Base-by-base conservation (phyloP, 2,113 vertebrate genomes). In the Mirounga angustirostris region DNA sequence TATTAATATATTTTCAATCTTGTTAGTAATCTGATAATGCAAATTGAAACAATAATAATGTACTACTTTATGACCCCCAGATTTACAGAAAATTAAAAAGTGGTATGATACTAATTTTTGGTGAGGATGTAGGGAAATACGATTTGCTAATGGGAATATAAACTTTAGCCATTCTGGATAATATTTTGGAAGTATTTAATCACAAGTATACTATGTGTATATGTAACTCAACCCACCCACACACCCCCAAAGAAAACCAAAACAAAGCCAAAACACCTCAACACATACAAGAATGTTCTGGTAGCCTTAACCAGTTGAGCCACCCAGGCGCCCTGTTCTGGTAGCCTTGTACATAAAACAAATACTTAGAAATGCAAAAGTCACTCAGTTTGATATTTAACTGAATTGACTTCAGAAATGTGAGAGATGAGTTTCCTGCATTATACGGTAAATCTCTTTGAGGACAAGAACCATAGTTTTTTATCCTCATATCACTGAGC, bases 131-230 rank as follows among this genome's bases (percentile, higher is more conserved):
- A 50, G 61, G 30, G 30, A 96, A 74, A 50, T 21, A 52, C 21
- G 56, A 73, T 82, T 54, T 43, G 28, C 67, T 76, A 50, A 50
- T 93, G 67, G 4, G 24, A 14, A 24, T 67, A 83, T 87, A 92
- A 88, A 92, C 12, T 81, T 36, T 36, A 65, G 50, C 58, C 30
- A 76, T 36, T 58, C 24, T 93, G 50, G 22, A 79, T 46, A 61
- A 73, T 83, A 89, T 84, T 96, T 93, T 89, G 50, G 30, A 92
- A 7, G 4, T 76, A 88, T 74, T 82, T 65, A 93, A 46, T 65
- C 18, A 65, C 28, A 76, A 26, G 13, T 28, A 50, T 76, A 76
- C 14, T 76, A 50, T 50, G 24, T 76, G 36, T 73, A 40, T 73
- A 73, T 24, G 40, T 76, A 76, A 50, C 40, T 40, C 40, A 43